A percentile compares a stretch with the other conserved stretches of the same genome.
Conservation (phyloP, 2,113 vertebrate species). For the Seriola aureovittata region DNA sequence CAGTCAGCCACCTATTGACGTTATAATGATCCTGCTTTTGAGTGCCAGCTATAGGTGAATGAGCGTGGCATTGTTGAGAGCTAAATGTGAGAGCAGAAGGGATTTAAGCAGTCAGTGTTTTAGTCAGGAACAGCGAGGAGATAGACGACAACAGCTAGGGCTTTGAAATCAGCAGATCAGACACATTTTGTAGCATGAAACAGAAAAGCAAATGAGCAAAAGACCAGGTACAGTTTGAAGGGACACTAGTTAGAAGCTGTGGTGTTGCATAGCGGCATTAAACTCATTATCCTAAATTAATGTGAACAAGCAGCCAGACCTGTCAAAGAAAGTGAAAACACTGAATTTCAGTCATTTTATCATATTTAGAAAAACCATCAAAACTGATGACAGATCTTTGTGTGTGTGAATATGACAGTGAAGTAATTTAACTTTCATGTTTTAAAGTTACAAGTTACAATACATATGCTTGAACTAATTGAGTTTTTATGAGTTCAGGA, state of each 20-base stretch:
- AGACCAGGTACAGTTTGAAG: conserved; percentile 41
- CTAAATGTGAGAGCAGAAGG: conserved; percentile 24
- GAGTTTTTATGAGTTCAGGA: neutral
- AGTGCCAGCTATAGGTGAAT: conserved; percentile 6
- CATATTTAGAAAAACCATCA: conserved; percentile 40
- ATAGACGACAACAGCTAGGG: neutral
- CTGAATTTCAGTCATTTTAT: conserved; percentile 34
- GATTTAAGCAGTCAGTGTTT: conserved; percentile 34
- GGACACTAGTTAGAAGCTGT: conserved; percentile 19
- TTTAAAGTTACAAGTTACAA: conserved; percentile 10
- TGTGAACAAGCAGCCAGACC: conserved; percentile 60
- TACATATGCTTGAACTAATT: neutral
- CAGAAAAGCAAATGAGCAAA: conserved; percentile 14
- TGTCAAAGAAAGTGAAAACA: conserved; percentile 66
- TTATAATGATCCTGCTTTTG: conserved; percentile 20
- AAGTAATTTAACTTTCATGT: neutral
- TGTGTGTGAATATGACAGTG: conserved; percentile 10
- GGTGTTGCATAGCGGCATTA: conserved; percentile 59
- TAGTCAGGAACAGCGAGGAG: conserved; percentile 33
- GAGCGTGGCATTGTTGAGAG: neutral
- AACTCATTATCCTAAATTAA: conserved; percentile 61
- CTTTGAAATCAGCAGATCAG: conserved; percentile 44
- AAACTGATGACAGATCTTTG: conserved; percentile 19
- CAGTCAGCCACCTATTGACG: conserved; percentile 12
- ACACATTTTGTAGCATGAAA: conserved; percentile 32